Evolutionary conservation across 2,113 vertebrate genomes (phyloP).

Genomic region (Prinia subflava): DNA sequence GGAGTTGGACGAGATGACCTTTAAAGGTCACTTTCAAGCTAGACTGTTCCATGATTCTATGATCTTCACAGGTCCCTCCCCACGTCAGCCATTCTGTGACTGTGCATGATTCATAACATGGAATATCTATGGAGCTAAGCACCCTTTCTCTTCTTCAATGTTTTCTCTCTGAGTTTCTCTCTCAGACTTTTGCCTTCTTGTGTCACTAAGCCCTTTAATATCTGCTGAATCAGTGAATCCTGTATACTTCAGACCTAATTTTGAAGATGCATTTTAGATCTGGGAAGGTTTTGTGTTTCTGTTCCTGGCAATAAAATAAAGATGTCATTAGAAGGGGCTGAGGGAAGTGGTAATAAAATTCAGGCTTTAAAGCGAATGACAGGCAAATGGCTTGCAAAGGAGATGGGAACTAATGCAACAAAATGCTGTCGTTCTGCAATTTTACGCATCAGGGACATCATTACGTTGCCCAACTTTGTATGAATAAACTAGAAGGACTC

Average conservation of each 20-base stretch:
- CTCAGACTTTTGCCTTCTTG: neutral
- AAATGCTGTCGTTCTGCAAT: neutral
- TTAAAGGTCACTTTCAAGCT: neutral
- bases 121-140: neutral
- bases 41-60: neutral
- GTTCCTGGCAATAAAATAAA: neutral
- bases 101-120: neutral
- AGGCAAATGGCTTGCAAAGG: neutral
- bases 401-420: neutral
- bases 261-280: neutral
- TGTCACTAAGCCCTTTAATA: neutral
- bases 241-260: neutral
- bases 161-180: neutral
- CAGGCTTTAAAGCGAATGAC: neutral
- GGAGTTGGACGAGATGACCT: neutral
- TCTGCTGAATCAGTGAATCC: neutral
- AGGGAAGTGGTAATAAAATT: neutral
- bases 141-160: fast-evolving
- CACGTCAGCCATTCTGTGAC: neutral
- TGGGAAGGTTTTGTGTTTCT: neutral
- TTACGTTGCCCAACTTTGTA: neutral
- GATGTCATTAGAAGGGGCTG: neutral
- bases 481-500: neutral
- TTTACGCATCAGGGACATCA: neutral
- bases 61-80: neutral